Evolutionary conservation across 2,113 vertebrate genomes (phyloP).

Genomic region (Cepphus grylle): DNA sequence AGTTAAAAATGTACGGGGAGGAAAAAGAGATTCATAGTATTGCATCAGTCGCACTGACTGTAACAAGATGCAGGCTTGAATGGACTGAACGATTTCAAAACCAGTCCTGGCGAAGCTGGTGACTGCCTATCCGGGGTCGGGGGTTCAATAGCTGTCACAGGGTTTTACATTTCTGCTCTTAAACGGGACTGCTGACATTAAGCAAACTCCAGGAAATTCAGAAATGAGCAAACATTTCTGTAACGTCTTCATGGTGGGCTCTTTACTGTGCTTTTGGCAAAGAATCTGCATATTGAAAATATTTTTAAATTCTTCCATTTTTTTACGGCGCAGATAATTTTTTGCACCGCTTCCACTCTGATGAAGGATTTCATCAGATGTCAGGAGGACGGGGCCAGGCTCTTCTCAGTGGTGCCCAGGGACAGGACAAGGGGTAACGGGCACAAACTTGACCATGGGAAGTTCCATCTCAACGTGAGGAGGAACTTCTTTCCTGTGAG

Average conservation of each 20-base stretch:
- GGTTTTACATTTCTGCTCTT: slow-evolving; percentile 27
- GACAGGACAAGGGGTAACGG: too few relatives aligned
- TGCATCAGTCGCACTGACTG: slow-evolving; percentile 32
- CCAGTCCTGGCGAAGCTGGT: background rate
- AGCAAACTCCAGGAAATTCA: slow-evolving; percentile 50
- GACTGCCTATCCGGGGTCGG: background rate
- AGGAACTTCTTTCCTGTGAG: too few relatives aligned
- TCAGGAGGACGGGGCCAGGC: too few relatives aligned
- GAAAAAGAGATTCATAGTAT: background rate
- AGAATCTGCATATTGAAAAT: slow-evolving; percentile 6
- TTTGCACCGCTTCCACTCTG: background rate
- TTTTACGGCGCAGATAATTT: background rate
- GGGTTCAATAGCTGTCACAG: slow-evolving; percentile 25
- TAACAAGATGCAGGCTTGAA: slow-evolving; percentile 25
- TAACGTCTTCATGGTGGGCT: background rate
- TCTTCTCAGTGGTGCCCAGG: too few relatives aligned
- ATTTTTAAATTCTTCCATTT: background rate
- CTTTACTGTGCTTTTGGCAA: slow-evolving; percentile 1
- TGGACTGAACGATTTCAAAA: background rate
- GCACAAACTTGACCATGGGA: too few relatives aligned
- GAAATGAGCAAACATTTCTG: slow-evolving; percentile 3
- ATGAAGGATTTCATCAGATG: background rate
- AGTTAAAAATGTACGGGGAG: slow-evolving; percentile 28
- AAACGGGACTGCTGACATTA: slow-evolving; percentile 17
- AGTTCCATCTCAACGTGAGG: too few relatives aligned